These are phyloP conservation scores for Drosophila mauritiana DNA, from an alignment of 1,140 invertebrate species.

Conservation along the genomic window DNA sequence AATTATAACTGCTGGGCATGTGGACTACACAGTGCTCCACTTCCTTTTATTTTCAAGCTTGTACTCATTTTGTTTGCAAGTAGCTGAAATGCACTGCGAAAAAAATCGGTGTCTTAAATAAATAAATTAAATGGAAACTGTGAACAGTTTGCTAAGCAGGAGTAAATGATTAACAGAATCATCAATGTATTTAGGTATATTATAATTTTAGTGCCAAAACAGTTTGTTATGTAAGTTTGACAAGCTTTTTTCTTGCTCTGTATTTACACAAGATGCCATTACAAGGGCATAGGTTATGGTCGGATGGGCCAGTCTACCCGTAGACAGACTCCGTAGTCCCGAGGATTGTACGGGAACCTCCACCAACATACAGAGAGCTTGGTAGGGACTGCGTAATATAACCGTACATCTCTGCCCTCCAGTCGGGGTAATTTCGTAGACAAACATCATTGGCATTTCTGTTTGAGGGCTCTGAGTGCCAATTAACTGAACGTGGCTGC, in stretches of 20 bases:
- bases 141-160: neutral
- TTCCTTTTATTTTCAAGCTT: constrained; percentile 25
- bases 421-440: constrained; percentile 42
- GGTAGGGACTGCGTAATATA: constrained; percentile 1
- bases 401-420: constrained; percentile 5
- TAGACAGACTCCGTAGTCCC: constrained; percentile 8
- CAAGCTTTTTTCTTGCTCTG: neutral
- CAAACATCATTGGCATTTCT: constrained; percentile 60
- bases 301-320: constrained; percentile 8
- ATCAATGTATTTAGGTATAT: too few species aligned
- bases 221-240: too few species aligned
- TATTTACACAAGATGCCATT: constrained; percentile 25
- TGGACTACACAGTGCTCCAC: constrained; percentile 15
- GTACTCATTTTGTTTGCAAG: constrained; percentile 9
- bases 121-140: neutral
- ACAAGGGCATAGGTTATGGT: constrained; percentile 24
- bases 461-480: constrained; percentile 53
- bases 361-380: constrained; percentile 4
- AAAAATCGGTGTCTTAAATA: too few species aligned
- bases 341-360: neutral
- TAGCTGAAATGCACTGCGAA: neutral
- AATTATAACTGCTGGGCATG: constrained; percentile 57
- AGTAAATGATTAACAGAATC: neutral
- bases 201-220: too few species aligned
- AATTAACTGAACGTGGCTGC: constrained; percentile 55